Percentiles rank a stretch among this genome's conserved stretches.
These are phyloP conservation scores for Narcine bancroftii DNA, from an alignment of 2,113 vertebrate genomes.

Conservation along the genomic window DNA sequence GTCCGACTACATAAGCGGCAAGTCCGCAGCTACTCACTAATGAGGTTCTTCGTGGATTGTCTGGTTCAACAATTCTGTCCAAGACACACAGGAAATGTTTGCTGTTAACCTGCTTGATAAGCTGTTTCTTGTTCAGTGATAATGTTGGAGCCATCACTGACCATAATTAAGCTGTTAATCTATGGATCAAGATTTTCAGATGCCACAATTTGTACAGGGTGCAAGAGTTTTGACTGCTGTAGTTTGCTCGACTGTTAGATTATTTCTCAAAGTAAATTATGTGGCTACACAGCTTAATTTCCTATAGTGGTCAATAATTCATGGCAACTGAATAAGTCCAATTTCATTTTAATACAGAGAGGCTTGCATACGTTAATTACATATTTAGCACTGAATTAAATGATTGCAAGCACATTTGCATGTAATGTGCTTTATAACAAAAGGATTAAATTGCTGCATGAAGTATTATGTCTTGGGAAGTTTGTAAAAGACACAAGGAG, in stretches of 20 bases:
- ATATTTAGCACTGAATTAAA: background rate
- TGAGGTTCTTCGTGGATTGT: background rate
- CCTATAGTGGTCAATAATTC: slow-evolving; percentile 4
- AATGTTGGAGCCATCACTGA: background rate
- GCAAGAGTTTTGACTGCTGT: background rate
- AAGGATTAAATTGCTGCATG: background rate
- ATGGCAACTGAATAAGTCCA: background rate
- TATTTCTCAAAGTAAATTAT: slow-evolving; percentile 2
- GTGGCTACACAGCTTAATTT: background rate
- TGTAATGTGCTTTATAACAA: background rate
- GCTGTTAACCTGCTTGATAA: background rate
- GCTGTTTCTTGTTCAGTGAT: background rate
- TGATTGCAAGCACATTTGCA: background rate
- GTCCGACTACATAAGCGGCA: background rate
- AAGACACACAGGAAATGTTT: background rate
- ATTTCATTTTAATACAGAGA: background rate
- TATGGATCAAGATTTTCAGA: background rate
- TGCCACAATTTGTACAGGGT: background rate
- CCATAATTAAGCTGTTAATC: too few species aligned
- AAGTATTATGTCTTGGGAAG: background rate
- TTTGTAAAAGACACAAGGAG: background rate
- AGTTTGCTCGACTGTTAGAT: too few species aligned
- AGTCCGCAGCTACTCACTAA: background rate
- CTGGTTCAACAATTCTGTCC: background rate
- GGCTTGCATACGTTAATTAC: background rate